phyloP scores from a whole-genome alignment of 2,797 vertebrate genomes.

The Emydoidea blandingii region DNA sequence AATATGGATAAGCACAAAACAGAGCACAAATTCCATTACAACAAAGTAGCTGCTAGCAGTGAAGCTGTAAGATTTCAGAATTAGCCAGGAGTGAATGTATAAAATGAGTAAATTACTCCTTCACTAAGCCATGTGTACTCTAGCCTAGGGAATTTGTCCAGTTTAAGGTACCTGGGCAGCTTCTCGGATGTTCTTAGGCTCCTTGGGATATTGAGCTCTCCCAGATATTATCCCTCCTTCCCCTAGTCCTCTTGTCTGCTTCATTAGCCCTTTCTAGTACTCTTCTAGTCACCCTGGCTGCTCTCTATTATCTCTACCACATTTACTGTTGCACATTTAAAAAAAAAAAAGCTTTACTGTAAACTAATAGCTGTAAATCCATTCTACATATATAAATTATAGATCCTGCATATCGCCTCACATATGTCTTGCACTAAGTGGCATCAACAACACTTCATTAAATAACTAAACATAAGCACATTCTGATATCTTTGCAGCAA shows the following conservation, averaged over 20 bases:
- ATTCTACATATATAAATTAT: background rate
- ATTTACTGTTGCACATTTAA: background rate
- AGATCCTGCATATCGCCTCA: background rate
- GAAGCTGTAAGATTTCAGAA: background rate
- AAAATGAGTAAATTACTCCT: background rate
- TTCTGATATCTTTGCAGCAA: background rate
- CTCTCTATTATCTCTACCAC: background rate
- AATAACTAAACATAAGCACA: background rate
- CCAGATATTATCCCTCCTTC: background rate
- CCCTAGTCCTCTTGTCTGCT: background rate
- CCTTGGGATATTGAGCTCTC: background rate
- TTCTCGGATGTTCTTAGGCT: background rate
- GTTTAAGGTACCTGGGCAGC: background rate
- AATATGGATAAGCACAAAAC: background rate
- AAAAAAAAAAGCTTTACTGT: background rate
- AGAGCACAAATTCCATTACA: background rate
- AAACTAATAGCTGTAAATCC: background rate
- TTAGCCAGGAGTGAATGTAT: background rate
- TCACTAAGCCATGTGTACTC: background rate
- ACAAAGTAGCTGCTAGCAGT: background rate
- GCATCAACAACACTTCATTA: background rate
- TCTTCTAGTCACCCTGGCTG: background rate
- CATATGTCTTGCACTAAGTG: background rate
- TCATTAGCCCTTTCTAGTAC: background rate
- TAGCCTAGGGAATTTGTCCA: background rate